phyloP scores from a whole-genome alignment of 2,113 vertebrate genomes.

The Myotis brandtii region DNA sequence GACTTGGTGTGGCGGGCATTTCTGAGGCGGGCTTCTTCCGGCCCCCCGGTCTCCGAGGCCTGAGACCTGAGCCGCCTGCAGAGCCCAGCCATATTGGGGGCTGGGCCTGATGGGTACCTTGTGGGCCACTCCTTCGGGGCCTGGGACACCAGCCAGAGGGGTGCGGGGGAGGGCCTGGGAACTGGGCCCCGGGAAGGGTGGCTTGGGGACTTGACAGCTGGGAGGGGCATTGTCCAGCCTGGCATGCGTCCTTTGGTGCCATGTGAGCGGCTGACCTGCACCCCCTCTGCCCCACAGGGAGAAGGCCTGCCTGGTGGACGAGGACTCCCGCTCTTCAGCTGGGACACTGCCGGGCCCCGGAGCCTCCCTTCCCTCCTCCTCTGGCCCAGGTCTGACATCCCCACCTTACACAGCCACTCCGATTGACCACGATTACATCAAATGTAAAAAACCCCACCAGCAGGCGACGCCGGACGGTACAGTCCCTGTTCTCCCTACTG shows the following conservation, averaged over 20 bases:
- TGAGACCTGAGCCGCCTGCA: not conserved
- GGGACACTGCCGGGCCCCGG: slow-evolving; percentile 89
- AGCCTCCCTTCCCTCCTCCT: slow-evolving; percentile 91
- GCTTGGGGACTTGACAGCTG: not conserved
- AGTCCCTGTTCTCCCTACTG: slow-evolving; percentile 96
- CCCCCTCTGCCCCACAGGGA: slow-evolving; percentile 86
- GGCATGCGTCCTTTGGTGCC: rapidly evolving
- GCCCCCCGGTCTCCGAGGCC: not conserved
- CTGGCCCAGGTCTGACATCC: slow-evolving; percentile 98
- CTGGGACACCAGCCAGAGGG: not conserved
- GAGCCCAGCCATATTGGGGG: not conserved
- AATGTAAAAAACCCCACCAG: slow-evolving; percentile 99
- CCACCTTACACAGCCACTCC: slow-evolving; percentile 98
- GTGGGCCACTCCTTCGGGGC: not conserved
- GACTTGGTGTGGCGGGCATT: not conserved
- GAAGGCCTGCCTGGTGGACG: slow-evolving; percentile 93
- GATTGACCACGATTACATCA: slow-evolving; percentile 99
- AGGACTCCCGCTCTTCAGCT: slow-evolving; percentile 94
- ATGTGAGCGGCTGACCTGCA: not conserved
- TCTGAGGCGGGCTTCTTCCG: not conserved
- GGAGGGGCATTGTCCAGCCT: not conserved
- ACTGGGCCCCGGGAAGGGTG: not conserved
- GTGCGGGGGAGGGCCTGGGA: not conserved
- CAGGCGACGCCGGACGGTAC: slow-evolving; percentile 98
- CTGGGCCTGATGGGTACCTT: not conserved